Percentiles rank a stretch among this genome's conserved stretches.
These are phyloP conservation scores for Cepaea hortensis DNA, from an alignment of 2,888 invertebrate species.

Conservation along the genomic window DNA sequence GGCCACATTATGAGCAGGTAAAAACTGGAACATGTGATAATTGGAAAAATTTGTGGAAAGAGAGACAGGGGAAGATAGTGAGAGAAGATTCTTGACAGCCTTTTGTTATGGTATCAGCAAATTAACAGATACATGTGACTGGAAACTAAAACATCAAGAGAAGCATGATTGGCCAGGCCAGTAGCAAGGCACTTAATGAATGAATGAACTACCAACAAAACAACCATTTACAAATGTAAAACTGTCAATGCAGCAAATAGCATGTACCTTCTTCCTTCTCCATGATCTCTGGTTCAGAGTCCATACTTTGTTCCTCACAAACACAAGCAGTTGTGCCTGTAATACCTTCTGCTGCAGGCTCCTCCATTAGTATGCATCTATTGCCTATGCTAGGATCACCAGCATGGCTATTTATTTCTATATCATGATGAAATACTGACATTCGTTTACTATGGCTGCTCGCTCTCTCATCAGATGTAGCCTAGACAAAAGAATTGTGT, in stretches of 20 bases:
- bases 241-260: neutral
- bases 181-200: too few relatives aligned
- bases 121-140: too few relatives aligned
- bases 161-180: too few relatives aligned
- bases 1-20: too few relatives aligned
- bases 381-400: neutral
- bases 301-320: slow-evolving; percentile 33
- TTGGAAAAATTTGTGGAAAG: too few relatives aligned
- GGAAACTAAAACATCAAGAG: too few relatives aligned
- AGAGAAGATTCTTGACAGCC: too few relatives aligned
- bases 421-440: neutral
- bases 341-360: neutral
- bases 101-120: too few relatives aligned
- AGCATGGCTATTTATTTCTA: neutral
- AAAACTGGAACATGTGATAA: too few relatives aligned
- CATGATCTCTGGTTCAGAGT: slow-evolving; percentile 45
- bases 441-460: neutral
- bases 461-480: neutral
- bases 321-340: slow-evolving; percentile 15
- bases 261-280: slow-evolving; percentile 58
- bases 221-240: neutral
- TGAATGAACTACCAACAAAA: too few relatives aligned
- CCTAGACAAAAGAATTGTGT: neutral
- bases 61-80: too few relatives aligned
- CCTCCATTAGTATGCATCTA: neutral